A percentile compares a stretch with the other conserved stretches of the same genome.
Evolutionary conservation across 2,888 invertebrate genomes (phyloP).

Genomic region (Psococerastis gibbosa): DNA sequence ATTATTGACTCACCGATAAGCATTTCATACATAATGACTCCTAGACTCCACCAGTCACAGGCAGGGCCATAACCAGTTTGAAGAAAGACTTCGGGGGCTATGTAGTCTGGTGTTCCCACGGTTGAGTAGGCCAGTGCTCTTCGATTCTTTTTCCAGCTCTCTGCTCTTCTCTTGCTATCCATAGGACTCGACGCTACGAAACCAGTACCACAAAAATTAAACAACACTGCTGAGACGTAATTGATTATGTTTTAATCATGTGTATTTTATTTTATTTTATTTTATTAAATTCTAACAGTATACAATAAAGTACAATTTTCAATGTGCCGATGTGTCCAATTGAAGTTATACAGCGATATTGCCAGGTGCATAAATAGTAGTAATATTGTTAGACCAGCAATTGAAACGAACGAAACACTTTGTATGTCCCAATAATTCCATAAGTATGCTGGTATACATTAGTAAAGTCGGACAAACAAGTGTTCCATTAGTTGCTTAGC

Average conservation of each 20-base stretch:
- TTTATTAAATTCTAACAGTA: not conserved
- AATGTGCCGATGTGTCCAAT: too few species aligned
- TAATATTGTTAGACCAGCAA: too few species aligned
- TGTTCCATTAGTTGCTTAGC: too few species aligned
- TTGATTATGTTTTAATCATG: not conserved
- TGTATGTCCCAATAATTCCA: too few species aligned
- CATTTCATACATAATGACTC: constrained; percentile 99
- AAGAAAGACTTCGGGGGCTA: constrained; percentile 96
- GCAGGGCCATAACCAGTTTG: constrained; percentile 96
- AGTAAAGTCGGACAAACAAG: too few species aligned
- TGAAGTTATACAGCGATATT: too few species aligned
- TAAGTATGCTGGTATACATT: too few species aligned
- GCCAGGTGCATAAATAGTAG: too few species aligned
- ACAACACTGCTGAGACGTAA: too few species aligned
- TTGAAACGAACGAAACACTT: too few species aligned
- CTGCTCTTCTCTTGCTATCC: constrained; percentile 95
- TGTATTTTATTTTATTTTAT: constrained; percentile 3
- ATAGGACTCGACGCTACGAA: constrained; percentile 53
- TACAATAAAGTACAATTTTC: constrained; percentile 1
- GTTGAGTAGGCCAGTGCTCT: constrained; percentile 87
- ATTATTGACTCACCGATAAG: constrained; percentile 88
- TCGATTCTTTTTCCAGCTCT: constrained; percentile 97
- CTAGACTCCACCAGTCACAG: constrained; percentile 99
- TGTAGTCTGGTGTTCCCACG: constrained; percentile 98
- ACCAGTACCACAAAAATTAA: constrained; percentile 18